phyloP scores from a whole-genome alignment of 2,797 vertebrate genomes.

The Bovichtus diacanthus region DNA sequence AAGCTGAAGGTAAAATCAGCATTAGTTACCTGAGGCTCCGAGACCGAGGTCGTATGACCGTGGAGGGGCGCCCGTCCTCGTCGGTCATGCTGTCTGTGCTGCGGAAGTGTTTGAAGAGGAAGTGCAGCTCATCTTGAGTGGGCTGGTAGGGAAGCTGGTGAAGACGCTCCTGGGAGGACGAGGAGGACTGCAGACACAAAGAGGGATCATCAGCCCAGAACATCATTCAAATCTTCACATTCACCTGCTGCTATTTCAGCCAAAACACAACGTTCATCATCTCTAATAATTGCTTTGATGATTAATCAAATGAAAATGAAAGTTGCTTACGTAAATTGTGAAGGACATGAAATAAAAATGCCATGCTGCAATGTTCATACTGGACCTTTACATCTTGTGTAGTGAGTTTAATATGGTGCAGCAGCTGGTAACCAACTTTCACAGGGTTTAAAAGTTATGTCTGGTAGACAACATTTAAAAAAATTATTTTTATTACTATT shows the following conservation, averaged over 20 bases:
- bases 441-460: not conserved
- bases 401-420: not conserved
- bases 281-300: not conserved
- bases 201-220: not conserved
- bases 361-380: not conserved
- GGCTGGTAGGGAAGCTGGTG: slow-evolving; percentile 99
- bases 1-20: not conserved
- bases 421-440: not conserved
- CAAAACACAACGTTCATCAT: not conserved
- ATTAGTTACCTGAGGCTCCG: slow-evolving; percentile 92
- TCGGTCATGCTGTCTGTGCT: slow-evolving; percentile 95
- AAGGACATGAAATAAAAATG: not conserved
- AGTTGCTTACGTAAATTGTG: not conserved
- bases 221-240: not conserved
- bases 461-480: not conserved
- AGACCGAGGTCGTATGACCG: slow-evolving; percentile 91
- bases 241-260: not conserved
- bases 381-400: not conserved
- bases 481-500: not conserved
- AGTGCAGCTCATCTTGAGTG: slow-evolving; percentile 95
- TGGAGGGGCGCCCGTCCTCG: slow-evolving; percentile 90
- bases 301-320: not conserved
- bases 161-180: slow-evolving; percentile 97
- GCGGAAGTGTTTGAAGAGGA: slow-evolving; percentile 98
- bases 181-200: slow-evolving; percentile 88